Base-by-base conservation (phyloP, 2,113 vertebrate genomes). In the Haemorhous mexicanus region DNA sequence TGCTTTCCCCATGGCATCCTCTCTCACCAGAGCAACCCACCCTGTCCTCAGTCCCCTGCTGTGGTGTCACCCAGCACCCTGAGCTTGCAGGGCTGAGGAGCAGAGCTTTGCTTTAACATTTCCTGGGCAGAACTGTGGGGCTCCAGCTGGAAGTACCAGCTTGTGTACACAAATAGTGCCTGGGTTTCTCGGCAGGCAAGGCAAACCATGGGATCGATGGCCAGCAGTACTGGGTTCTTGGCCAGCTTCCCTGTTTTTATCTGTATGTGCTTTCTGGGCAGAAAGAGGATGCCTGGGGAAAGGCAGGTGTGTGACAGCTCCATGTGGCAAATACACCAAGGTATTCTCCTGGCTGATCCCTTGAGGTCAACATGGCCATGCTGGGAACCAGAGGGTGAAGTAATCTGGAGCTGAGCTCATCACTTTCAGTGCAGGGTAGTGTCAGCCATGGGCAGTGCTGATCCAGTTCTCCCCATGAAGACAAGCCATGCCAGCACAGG, bases 101-200 rank as follows among this genome's bases (percentile, higher is more conserved):
- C 2, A 33, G 79, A 73, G 46, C 67, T 90, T 64, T 76, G 67
- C 85, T 88, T 20, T 52, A 37, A 4, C 53, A 1, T 59, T 85
- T 94, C 49, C 87, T 80, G 90, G 75, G 35, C 49, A 80, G 85
- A 15, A 5, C 33, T 16, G 9, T 10, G 50, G 30, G 79, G 90
- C 86, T 94, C 58, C 94, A 90, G 92, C 83, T 93, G 64, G 92
- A 63, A 77, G 46, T 50, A 35, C 3, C 9, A 9, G 30, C 47
- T 39, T 87, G 68, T 72, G 93, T 94, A 66, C 73, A 78, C 90
- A 79, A 70, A 39, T 3, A 72, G 32, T 44, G 92, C 3, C 70
- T 53, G 84, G 80, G 90, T 95, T 80, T 78, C 90, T 46, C 82
- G 92, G 85, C 75, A 96, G 94, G 90, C 20, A 59, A 83, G 92